These are phyloP conservation scores for Drosophila kikkawai DNA, from an alignment of 1,140 invertebrate genomes.

Conservation along the genomic window DNA sequence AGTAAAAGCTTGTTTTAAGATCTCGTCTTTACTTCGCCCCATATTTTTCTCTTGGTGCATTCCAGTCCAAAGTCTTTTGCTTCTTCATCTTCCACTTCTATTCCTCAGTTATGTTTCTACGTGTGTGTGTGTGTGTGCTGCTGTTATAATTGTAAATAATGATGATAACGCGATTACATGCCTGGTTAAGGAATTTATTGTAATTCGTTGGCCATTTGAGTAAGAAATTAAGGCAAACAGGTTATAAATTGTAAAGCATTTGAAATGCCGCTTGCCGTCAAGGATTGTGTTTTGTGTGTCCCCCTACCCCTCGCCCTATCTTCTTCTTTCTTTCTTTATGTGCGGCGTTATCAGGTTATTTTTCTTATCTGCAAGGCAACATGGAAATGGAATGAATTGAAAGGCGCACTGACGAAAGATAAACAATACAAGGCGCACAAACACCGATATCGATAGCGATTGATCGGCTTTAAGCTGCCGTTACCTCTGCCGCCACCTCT, in stretches of 20 bases:
- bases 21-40: no score
- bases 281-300: slow-evolving; percentile 16
- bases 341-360: slow-evolving; percentile 21
- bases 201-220: slow-evolving; percentile 67
- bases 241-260: slow-evolving; percentile 51
- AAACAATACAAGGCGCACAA: slow-evolving; percentile 39
- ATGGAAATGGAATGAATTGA: slow-evolving; percentile 59
- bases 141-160: slow-evolving; percentile 75
- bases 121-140: slow-evolving; percentile 22
- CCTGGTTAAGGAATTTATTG: slow-evolving; percentile 75
- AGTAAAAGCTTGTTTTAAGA: background rate
- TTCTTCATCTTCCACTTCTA: slow-evolving; percentile 14
- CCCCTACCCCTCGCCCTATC: background rate
- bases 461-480: slow-evolving; percentile 43
- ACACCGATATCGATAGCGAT: slow-evolving; percentile 40
- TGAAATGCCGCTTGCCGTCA: slow-evolving; percentile 43
- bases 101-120: slow-evolving; percentile 15
- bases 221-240: slow-evolving; percentile 72
- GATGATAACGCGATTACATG: slow-evolving; percentile 76
- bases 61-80: slow-evolving; percentile 15
- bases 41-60: slow-evolving; percentile 29
- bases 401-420: slow-evolving; percentile 45
- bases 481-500: background rate
- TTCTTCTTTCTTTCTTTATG: slow-evolving; percentile 17
- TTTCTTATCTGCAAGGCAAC: slow-evolving; percentile 45